Evolutionary conservation across 2,113 vertebrate species (phyloP).

Genomic region (Procavia capensis): DNA sequence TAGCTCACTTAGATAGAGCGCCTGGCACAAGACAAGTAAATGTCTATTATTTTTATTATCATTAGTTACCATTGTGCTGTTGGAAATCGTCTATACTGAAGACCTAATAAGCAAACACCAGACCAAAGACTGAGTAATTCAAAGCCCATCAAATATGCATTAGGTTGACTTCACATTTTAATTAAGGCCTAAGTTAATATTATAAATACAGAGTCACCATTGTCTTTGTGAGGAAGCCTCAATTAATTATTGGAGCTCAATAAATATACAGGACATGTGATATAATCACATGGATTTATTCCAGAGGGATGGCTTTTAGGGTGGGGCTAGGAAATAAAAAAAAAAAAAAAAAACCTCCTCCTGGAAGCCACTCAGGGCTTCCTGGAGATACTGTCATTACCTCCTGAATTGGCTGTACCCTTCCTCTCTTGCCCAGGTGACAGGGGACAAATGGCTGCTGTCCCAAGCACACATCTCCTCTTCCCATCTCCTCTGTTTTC

Average conservation of each 20-base stretch:
- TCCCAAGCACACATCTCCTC: constrained; percentile 61
- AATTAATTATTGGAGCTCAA: constrained; percentile 51
- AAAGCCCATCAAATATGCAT: constrained; percentile 58
- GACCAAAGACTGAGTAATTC: constrained; percentile 53
- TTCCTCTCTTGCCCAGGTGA: constrained; percentile 25
- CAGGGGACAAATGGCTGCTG: constrained; percentile 82
- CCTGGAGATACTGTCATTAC: background rate
- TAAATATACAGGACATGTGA: background rate
- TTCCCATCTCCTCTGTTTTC: constrained; percentile 58
- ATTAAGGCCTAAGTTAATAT: constrained; percentile 62
- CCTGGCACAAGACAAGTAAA: background rate
- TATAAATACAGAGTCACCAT: constrained; percentile 49
- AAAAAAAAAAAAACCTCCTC: background rate
- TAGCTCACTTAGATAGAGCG: background rate
- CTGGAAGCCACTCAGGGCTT: background rate
- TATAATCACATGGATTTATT: constrained; percentile 59
- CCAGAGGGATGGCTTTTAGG: background rate
- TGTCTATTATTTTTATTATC: background rate
- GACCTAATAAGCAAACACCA: constrained; percentile 33
- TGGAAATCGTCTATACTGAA: background rate
- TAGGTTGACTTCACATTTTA: constrained; percentile 63
- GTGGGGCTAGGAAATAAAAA: background rate
- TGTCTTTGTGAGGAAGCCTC: constrained; percentile 58
- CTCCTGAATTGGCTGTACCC: background rate
- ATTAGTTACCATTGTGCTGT: background rate